These are phyloP conservation scores for Hirtodrosophila trivittata DNA, from an alignment of 2,888 invertebrate species.

Conservation along the genomic window DNA sequence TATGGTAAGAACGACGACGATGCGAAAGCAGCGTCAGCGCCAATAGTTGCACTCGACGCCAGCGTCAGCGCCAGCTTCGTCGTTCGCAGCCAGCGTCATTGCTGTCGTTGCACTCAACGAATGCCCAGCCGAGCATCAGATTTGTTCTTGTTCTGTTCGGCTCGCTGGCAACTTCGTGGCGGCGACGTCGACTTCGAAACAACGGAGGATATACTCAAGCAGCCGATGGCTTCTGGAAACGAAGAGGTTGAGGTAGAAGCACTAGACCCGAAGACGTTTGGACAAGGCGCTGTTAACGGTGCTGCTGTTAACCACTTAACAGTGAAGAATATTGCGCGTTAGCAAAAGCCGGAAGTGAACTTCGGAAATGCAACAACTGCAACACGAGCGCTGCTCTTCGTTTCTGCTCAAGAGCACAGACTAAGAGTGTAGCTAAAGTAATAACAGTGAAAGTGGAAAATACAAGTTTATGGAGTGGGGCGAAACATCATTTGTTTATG, in stretches of 20 bases:
- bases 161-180: slow-evolving; percentile 30
- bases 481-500: not conserved
- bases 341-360: slow-evolving; percentile 43
- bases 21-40: slow-evolving; percentile 51
- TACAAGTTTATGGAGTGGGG: not conserved
- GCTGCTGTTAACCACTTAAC: slow-evolving; percentile 14
- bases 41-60: slow-evolving; percentile 75
- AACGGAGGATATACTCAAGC: slow-evolving; percentile 25
- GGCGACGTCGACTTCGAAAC: slow-evolving; percentile 9
- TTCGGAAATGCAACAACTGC: slow-evolving; percentile 49
- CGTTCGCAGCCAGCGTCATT: slow-evolving; percentile 58
- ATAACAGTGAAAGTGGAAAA: slow-evolving; percentile 37
- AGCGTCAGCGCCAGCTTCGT: slow-evolving; percentile 56
- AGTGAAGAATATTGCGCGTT: slow-evolving; percentile 25
- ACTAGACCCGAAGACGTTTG: slow-evolving; percentile 35
- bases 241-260: slow-evolving; percentile 4
- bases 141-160: slow-evolving; percentile 53
- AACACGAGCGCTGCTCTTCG: slow-evolving; percentile 19
- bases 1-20: slow-evolving; percentile 41
- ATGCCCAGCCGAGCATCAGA: slow-evolving; percentile 11
- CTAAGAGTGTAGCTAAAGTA: slow-evolving; percentile 19
- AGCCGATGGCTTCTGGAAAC: slow-evolving; percentile 27
- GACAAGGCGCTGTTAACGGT: slow-evolving; percentile 20
- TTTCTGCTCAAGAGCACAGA: slow-evolving; percentile 28
- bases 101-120: slow-evolving; percentile 65